Conservation (phyloP, 1,140 invertebrate species). For the Drosophila punjabiensis region DNA sequence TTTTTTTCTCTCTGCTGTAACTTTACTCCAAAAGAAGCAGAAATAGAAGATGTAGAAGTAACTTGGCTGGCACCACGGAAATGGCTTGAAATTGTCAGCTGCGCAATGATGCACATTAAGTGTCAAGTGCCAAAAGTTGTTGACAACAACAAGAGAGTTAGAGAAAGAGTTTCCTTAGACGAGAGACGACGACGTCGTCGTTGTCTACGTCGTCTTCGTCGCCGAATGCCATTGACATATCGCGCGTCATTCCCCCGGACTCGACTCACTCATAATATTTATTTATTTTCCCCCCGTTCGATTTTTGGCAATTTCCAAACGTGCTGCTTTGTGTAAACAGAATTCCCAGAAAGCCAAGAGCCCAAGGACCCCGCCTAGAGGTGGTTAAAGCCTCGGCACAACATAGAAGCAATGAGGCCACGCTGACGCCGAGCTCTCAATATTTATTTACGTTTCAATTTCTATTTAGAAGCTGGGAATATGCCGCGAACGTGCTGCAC, state of each 20-base stretch:
- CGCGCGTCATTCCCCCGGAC: slow-evolving; percentile 42
- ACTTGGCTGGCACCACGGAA: slow-evolving; percentile 75
- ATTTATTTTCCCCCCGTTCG: slow-evolving; percentile 65
- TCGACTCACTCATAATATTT: slow-evolving; percentile 54
- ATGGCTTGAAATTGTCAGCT: slow-evolving; percentile 82
- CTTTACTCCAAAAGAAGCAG: slow-evolving; percentile 19
- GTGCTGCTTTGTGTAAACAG: slow-evolving; percentile 72
- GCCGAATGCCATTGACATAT: slow-evolving; percentile 46
- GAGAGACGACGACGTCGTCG: neutral
- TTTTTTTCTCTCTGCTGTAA: slow-evolving; percentile 1
- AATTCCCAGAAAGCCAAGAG: slow-evolving; percentile 31
- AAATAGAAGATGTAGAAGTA: slow-evolving; percentile 30
- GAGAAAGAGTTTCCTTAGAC: slow-evolving; percentile 6
- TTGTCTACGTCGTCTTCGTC: slow-evolving; percentile 3
- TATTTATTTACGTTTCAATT: slow-evolving; percentile 74
- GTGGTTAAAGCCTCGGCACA: slow-evolving; percentile 45
- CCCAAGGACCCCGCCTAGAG: slow-evolving; percentile 35
- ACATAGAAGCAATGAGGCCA: slow-evolving; percentile 33
- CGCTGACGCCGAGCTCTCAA: slow-evolving; percentile 57
- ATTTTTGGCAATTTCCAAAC: slow-evolving; percentile 65
- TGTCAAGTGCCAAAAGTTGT: slow-evolving; percentile 82
- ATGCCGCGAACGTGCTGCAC: slow-evolving; percentile 59
- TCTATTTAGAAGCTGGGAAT: slow-evolving; percentile 29
- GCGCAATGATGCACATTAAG: slow-evolving; percentile 83
- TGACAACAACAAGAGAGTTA: slow-evolving; percentile 65